Evolutionary conservation across 1,140 invertebrate genomes (phyloP).

Genomic region (Aphaenogaster rudis): DNA sequence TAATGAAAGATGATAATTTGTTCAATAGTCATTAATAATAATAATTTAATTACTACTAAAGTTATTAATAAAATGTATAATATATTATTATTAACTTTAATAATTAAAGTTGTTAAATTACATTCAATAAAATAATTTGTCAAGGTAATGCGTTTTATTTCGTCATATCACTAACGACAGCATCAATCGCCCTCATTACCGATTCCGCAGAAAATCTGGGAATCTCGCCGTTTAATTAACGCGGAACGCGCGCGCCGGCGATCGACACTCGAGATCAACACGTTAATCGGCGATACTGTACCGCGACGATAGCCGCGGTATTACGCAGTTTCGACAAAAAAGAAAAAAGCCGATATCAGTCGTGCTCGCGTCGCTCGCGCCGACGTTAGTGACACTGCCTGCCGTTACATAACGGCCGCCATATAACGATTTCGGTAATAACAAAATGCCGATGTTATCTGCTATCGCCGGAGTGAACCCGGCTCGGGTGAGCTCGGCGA

Average conservation of each 20-base stretch:
- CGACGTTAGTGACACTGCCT: background rate
- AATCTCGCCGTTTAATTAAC: background rate
- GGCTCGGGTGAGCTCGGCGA: background rate
- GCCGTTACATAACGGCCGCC: constrained; percentile 13
- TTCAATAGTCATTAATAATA: background rate
- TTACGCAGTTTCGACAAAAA: background rate
- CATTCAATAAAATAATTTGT: background rate
- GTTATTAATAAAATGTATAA: background rate
- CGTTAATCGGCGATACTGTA: background rate
- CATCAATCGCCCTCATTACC: background rate
- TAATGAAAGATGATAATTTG: too few relatives aligned
- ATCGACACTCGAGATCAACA: background rate
- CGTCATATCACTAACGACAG: background rate
- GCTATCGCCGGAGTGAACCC: background rate
- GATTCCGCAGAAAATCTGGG: background rate
- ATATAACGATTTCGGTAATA: constrained; percentile 27
- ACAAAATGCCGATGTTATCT: constrained; percentile 7
- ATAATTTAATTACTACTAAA: background rate
- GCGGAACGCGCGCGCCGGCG: constrained; percentile 2
- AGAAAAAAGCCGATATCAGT: background rate
- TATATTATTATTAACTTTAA: background rate
- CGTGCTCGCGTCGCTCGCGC: background rate
- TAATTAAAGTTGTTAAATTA: background rate
- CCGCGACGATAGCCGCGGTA: background rate
- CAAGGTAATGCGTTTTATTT: background rate